These are phyloP conservation scores for Brachionus angularis DNA, from an alignment of 1,140 invertebrate genomes.

Conservation along the genomic window DNA sequence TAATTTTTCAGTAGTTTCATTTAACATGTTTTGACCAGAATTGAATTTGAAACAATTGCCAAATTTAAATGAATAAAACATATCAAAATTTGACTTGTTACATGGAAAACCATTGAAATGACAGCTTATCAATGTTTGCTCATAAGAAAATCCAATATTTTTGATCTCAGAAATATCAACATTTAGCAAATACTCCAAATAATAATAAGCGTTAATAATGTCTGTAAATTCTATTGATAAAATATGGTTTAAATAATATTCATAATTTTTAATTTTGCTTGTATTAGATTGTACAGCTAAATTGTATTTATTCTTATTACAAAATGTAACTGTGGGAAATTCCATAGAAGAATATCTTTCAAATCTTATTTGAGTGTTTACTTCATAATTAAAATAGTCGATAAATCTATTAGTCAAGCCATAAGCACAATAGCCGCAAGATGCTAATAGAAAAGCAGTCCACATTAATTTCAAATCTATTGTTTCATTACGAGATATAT, in stretches of 20 bases:
- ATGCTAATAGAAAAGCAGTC: background rate
- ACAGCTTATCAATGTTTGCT: too few species aligned
- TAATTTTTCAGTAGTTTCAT: background rate
- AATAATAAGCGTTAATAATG: too few species aligned
- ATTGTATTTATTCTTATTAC: constrained; percentile 15
- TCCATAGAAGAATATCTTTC: background rate
- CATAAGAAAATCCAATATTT: too few species aligned
- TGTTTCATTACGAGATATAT: background rate
- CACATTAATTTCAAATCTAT: background rate
- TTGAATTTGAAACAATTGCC: background rate
- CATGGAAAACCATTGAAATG: too few species aligned
- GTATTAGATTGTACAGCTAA: background rate
- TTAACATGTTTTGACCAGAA: background rate
- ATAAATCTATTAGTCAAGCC: background rate
- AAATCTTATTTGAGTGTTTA: background rate
- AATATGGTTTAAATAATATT: too few species aligned
- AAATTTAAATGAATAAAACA: background rate
- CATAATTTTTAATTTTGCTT: background rate
- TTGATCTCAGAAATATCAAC: too few species aligned
- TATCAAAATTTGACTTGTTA: background rate
- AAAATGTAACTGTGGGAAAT: constrained; percentile 36
- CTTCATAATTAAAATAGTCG: background rate
- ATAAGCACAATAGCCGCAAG: constrained; percentile 1
- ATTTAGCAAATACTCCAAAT: too few species aligned
- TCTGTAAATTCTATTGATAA: too few species aligned